phyloP scores from a whole-genome alignment of 2,888 invertebrate species.

The Acanthopleura granulata region DNA sequence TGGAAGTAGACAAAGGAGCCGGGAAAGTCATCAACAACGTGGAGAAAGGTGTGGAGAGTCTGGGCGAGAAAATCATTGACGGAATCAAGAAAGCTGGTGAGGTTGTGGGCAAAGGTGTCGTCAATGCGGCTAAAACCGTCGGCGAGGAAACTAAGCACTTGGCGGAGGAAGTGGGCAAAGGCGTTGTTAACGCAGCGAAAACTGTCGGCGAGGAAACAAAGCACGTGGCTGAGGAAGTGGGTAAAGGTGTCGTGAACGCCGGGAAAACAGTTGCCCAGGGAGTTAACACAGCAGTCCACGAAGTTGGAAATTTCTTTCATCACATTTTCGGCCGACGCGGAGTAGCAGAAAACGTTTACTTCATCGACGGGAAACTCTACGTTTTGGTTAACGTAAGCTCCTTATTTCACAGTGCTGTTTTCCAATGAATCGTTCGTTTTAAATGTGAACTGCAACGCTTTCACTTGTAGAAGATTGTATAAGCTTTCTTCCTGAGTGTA shows the following conservation, averaged over 20 bases:
- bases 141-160: neutral
- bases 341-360: neutral
- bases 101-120: slow-evolving; percentile 1
- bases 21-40: neutral
- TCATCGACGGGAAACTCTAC: slow-evolving; percentile 4
- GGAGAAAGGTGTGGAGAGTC: neutral
- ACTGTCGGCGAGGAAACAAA: neutral
- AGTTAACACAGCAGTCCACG: neutral
- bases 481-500: too few species aligned
- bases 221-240: slow-evolving; percentile 11
- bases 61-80: neutral
- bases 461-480: too few species aligned
- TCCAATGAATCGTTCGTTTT: too few species aligned
- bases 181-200: neutral
- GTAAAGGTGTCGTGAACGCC: neutral
- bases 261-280: neutral
- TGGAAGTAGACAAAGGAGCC: neutral
- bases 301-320: neutral
- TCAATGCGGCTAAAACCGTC: neutral
- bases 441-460: too few species aligned
- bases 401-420: neutral
- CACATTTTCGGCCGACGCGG: neutral
- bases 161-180: neutral
- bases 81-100: neutral
- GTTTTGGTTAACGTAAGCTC: slow-evolving; percentile 1